A percentile compares a stretch with the other conserved stretches of the same genome.
These are phyloP conservation scores for Tenebrio molitor DNA, from an alignment of 1,140 invertebrate species.

Conservation along the genomic window DNA sequence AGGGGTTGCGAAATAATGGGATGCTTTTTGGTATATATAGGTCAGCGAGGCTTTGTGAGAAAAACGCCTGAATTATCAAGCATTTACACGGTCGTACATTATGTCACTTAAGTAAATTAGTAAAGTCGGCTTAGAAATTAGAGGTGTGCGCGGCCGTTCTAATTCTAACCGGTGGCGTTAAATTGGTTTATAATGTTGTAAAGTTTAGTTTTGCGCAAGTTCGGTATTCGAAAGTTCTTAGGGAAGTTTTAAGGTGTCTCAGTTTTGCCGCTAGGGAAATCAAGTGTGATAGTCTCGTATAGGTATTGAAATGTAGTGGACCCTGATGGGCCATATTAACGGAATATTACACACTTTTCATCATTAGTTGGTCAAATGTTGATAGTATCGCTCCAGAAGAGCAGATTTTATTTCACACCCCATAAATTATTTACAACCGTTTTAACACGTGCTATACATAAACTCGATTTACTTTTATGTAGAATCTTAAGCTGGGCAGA, in stretches of 20 bases:
- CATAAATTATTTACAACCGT: constrained; percentile 24
- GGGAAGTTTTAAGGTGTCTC: constrained; percentile 42
- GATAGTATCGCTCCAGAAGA: background rate
- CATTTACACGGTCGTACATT: constrained; percentile 11
- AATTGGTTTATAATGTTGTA: constrained; percentile 32
- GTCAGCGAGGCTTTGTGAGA: constrained; percentile 21
- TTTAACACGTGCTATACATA: constrained; percentile 8
- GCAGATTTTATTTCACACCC: constrained; percentile 12
- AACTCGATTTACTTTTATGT: constrained; percentile 4
- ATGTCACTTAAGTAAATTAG: constrained; percentile 22
- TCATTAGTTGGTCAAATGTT: constrained; percentile 42
- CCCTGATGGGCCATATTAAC: constrained; percentile 43
- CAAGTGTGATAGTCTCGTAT: constrained; percentile 44
- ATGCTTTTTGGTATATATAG: constrained; percentile 39
- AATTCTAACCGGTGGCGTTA: constrained; percentile 22
- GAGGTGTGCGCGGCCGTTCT: constrained; percentile 17
- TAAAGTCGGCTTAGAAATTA: background rate
- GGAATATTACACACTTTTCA: constrained; percentile 45
- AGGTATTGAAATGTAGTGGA: constrained; percentile 46
- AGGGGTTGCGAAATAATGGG: constrained; percentile 32
- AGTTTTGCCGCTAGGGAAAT: constrained; percentile 42
- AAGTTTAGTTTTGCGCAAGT: constrained; percentile 8
- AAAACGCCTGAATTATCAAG: constrained; percentile 33
- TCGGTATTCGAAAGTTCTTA: constrained; percentile 39
- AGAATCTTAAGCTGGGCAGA: too few relatives aligned